A percentile compares a stretch with the other conserved stretches of the same genome.
Conservation (phyloP, 1,140 invertebrate species). For the Drosophila tropicalis region DNA sequence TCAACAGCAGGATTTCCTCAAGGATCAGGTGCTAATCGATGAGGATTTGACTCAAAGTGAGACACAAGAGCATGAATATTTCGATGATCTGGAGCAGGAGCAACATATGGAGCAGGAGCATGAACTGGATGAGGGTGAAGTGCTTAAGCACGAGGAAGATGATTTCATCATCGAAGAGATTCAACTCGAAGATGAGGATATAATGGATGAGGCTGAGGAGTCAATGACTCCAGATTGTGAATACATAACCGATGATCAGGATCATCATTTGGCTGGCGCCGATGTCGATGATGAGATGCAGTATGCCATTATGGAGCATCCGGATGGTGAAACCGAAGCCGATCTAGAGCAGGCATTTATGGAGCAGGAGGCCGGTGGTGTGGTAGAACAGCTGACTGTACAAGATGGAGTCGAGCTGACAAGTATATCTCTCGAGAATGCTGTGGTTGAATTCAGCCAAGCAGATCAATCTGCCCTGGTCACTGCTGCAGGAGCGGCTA, state of each 20-base stretch:
- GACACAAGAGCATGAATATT: slow-evolving; percentile 68
- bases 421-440: slow-evolving; percentile 64
- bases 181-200: slow-evolving; percentile 75
- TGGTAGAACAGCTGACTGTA: slow-evolving; percentile 26
- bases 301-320: slow-evolving; percentile 70
- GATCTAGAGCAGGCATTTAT: slow-evolving; percentile 70
- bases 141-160: slow-evolving; percentile 52
- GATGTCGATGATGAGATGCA: slow-evolving; percentile 72
- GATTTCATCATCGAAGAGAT: slow-evolving; percentile 80
- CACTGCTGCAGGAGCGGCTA: slow-evolving; percentile 13
- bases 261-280: slow-evolving; percentile 58
- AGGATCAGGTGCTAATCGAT: slow-evolving; percentile 67
- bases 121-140: slow-evolving; percentile 47
- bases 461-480: slow-evolving; percentile 37
- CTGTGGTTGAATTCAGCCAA: slow-evolving; percentile 67
- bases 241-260: slow-evolving; percentile 66
- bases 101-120: slow-evolving; percentile 47
- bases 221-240: slow-evolving; percentile 66
- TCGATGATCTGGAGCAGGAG: slow-evolving; percentile 58
- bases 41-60: slow-evolving; percentile 73
- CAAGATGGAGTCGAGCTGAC: slow-evolving; percentile 49
- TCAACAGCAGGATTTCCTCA: slow-evolving; percentile 70
- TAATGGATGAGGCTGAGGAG: slow-evolving; percentile 70
- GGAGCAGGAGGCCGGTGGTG: slow-evolving; percentile 42
- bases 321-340: slow-evolving; percentile 64